phyloP scores from a whole-genome alignment of 1,140 invertebrate species.

The Lordiphosa clarofinis region DNA sequence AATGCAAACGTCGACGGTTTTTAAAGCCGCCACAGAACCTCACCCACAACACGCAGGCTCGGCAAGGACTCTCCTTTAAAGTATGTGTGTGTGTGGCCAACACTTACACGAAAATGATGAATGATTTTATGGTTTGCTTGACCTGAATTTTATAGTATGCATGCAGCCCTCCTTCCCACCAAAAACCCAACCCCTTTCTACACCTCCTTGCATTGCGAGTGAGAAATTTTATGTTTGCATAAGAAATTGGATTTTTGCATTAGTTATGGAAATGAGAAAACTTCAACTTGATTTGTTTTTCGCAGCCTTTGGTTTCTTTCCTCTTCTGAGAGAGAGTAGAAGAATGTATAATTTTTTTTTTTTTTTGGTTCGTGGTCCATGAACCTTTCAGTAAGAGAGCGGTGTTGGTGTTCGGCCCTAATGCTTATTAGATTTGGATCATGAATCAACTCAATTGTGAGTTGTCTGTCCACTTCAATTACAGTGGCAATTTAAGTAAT shows the following conservation, averaged over 20 bases:
- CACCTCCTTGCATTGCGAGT: constrained; percentile 63
- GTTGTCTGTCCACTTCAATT: constrained; percentile 22
- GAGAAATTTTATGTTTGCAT: constrained; percentile 79
- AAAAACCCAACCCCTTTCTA: constrained; percentile 14
- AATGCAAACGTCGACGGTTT: constrained; percentile 75
- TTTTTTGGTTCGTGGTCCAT: constrained; percentile 37
- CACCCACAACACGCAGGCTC: constrained; percentile 29
- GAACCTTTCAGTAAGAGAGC: constrained; percentile 26
- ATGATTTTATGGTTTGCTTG: constrained; percentile 79
- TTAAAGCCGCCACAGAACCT: constrained; percentile 62
- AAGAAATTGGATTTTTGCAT: constrained; percentile 80
- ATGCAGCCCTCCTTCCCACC: constrained; percentile 35
- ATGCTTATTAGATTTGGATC: constrained; percentile 74
- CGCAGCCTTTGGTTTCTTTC: constrained; percentile 45
- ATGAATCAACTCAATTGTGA: constrained; percentile 50
- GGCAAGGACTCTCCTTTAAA: constrained; percentile 45
- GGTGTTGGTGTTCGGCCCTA: constrained; percentile 44
- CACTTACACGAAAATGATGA: constrained; percentile 79
- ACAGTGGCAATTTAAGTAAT: constrained; percentile 33
- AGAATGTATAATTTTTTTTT: constrained; percentile 45
- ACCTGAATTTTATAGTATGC: constrained; percentile 78
- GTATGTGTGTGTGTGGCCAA: constrained; percentile 45
- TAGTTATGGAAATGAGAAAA: constrained; percentile 79
- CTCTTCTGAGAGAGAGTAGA: constrained; percentile 37
- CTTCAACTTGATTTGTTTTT: constrained; percentile 78